Evolutionary conservation across 2,797 vertebrate genomes (phyloP).

Genomic region (Selene dorsalis): DNA sequence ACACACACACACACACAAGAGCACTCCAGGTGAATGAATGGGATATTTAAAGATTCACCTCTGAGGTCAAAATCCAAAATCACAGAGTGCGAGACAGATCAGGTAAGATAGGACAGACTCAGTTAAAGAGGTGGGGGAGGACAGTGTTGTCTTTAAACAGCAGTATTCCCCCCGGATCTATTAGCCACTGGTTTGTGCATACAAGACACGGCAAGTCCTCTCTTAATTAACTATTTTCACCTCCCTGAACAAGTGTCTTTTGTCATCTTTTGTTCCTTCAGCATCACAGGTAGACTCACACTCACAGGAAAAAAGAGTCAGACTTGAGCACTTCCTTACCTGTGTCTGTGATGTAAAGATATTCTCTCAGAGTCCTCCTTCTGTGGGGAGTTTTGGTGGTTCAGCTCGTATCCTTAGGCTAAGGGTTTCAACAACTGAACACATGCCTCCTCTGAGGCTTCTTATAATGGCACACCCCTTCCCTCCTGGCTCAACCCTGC

Average conservation of each 20-base stretch:
- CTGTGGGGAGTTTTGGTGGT: conserved; percentile 53
- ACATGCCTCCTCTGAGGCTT: conserved; percentile 82
- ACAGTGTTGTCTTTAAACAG: conserved; percentile 25
- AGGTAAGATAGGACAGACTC: not conserved
- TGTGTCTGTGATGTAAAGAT: conserved; percentile 60
- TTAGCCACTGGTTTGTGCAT: conserved; percentile 16
- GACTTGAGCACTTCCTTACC: conserved; percentile 65
- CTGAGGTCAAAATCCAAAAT: conserved; percentile 42
- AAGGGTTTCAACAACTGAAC: conserved; percentile 82
- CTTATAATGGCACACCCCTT: conserved; percentile 87
- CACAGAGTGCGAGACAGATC: conserved; percentile 22
- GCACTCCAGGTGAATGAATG: conserved; percentile 36
- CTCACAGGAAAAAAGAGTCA: conserved; percentile 30
- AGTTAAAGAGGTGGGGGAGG: not conserved
- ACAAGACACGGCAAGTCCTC: conserved; percentile 38
- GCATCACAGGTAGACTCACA: conserved; percentile 43
- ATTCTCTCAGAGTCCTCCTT: conserved; percentile 53
- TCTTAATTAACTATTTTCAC: conserved; percentile 35
- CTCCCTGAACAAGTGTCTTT: conserved; percentile 16
- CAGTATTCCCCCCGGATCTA: conserved; percentile 38
- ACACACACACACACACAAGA: not conserved
- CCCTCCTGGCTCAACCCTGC: conserved; percentile 78
- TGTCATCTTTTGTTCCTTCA: not conserved
- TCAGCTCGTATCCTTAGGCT: conserved; percentile 82
- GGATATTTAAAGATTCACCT: conserved; percentile 48